Evolutionary conservation across 2,113 vertebrate genomes (phyloP).

Genomic region (Labeo rohita): DNA sequence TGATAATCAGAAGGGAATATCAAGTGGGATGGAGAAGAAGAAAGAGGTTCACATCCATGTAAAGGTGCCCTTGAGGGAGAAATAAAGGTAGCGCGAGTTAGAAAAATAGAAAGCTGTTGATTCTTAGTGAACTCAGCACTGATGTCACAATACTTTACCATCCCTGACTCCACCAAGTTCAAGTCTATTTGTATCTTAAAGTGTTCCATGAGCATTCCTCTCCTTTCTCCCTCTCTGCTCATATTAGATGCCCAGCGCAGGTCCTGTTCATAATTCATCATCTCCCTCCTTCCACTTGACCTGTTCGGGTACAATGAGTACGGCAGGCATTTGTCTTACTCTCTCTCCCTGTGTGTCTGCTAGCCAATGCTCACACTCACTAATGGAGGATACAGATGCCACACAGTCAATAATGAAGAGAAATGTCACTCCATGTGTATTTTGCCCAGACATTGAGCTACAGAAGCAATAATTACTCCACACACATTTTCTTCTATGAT

Average conservation of each 20-base stretch:
- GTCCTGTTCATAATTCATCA: constrained; percentile 74
- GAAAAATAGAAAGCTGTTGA: constrained; percentile 54
- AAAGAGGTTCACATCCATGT: constrained; percentile 55
- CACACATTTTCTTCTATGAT: neutral
- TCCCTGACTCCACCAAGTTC: constrained; percentile 61
- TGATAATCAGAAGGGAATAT: constrained; percentile 56
- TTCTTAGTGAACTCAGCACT: constrained; percentile 49
- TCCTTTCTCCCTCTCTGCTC: constrained; percentile 52
- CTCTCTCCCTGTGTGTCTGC: constrained; percentile 29
- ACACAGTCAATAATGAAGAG: constrained; percentile 41
- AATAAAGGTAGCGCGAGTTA: neutral
- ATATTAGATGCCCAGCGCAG: constrained; percentile 61
- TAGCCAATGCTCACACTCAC: constrained; percentile 26
- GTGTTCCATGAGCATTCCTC: constrained; percentile 58
- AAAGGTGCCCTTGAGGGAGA: constrained; percentile 59
- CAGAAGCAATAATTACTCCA: neutral
- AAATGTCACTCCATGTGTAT: neutral
- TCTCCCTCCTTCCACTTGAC: constrained; percentile 63
- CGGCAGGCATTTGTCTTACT: constrained; percentile 47
- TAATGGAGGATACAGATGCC: constrained; percentile 20
- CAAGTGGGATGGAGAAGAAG: constrained; percentile 19
- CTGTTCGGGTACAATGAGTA: constrained; percentile 63
- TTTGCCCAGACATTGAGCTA: constrained; percentile 9
- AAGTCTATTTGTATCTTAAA: constrained; percentile 54
- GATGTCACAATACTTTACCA: constrained; percentile 72